Evolutionary conservation across 2,797 vertebrate species (phyloP).

Genomic region (Microctenopoma stevenorrisi): DNA sequence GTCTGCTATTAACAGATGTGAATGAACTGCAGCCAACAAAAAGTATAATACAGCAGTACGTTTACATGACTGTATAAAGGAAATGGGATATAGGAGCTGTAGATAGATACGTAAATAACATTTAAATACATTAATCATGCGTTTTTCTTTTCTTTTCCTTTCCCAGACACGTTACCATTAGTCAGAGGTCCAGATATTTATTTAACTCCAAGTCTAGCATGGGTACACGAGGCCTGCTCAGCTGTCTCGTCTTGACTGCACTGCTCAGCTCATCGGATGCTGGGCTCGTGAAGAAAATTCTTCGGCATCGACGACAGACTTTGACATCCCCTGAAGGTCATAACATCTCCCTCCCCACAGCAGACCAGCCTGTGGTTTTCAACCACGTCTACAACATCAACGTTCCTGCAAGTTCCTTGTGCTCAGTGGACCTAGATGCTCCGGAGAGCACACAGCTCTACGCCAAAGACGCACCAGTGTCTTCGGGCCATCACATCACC

Average conservation of each 20-base stretch:
- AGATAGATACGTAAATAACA: no score
- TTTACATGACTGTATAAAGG: no score
- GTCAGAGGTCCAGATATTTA: constrained; percentile 36
- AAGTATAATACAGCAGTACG: no score
- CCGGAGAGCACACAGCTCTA: constrained; percentile 75
- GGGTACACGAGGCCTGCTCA: constrained; percentile 79
- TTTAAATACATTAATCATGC: no score
- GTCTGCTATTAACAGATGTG: no score
- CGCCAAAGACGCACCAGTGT: constrained; percentile 44
- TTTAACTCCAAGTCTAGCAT: constrained; percentile 71
- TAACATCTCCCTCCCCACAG: constrained; percentile 85
- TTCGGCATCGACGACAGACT: constrained; percentile 84
- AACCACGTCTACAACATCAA: constrained; percentile 98
- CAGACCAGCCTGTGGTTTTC: constrained; percentile 89
- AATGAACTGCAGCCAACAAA: no score
- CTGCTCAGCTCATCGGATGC: constrained; percentile 75
- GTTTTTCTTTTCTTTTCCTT: not conserved
- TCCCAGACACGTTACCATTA: constrained; percentile 53
- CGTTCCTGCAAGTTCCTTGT: constrained; percentile 87
- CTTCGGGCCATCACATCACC: constrained; percentile 75
- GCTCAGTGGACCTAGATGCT: constrained; percentile 89
- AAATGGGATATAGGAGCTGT: no score
- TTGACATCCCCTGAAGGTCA: constrained; percentile 57
- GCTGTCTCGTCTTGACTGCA: constrained; percentile 78
- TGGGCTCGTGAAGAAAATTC: constrained; percentile 89